These are phyloP conservation scores for Amphipoea lucens DNA, from an alignment of 2,888 invertebrate genomes.

Conservation along the genomic window DNA sequence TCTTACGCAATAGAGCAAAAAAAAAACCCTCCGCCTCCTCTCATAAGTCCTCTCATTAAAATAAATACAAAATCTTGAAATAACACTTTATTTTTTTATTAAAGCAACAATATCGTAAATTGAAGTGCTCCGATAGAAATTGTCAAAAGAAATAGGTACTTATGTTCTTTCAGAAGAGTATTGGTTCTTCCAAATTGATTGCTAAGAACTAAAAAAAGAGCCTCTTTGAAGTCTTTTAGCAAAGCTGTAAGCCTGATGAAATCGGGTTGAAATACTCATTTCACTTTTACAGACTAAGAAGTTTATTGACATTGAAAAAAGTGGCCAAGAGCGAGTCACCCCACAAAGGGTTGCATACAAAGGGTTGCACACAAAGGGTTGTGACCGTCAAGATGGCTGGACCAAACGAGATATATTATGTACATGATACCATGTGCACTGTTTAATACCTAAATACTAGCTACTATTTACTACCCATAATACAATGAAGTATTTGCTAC, in stretches of 20 bases:
- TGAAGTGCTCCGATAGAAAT: constrained; percentile 1
- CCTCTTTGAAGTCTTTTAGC: constrained; percentile 13
- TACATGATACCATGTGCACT: no score
- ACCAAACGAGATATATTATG: no score
- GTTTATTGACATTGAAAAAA: not conserved
- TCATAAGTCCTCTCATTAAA: not conserved
- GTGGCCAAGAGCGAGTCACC: not conserved
- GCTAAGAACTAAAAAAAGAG: not conserved
- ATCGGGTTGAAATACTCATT: constrained; percentile 15
- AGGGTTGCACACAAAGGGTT: no score
- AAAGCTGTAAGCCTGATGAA: not conserved
- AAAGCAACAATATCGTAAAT: not conserved
- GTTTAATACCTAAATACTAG: no score
- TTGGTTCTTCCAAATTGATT: constrained; percentile 24
- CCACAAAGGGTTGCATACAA: not conserved
- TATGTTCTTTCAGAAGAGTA: not conserved
- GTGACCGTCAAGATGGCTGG: no score
- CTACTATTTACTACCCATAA: no score
- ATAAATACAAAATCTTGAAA: not conserved
- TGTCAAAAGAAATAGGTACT: constrained; percentile 1
- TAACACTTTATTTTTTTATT: not conserved
- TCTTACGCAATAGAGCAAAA: not conserved
- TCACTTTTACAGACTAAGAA: not conserved
- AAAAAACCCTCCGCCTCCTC: no score
- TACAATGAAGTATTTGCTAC: no score